phyloP scores from a whole-genome alignment of 2,888 invertebrate species.

The Papilio protenor region DNA sequence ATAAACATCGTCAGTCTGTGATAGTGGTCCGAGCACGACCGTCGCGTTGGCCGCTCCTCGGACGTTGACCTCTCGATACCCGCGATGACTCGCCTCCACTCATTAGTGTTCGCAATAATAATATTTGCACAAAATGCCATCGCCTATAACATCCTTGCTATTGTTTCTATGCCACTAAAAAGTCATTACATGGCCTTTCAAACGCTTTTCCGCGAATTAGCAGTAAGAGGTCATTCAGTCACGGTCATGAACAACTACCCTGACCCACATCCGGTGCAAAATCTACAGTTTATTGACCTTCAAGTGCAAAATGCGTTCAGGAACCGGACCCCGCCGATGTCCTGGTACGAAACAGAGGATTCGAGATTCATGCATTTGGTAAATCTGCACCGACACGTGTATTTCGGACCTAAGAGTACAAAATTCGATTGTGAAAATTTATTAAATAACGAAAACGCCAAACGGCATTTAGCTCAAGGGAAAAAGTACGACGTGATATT shows the following conservation, averaged over 20 bases:
- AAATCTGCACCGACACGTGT: conserved; percentile 57
- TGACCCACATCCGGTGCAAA: conserved; percentile 65
- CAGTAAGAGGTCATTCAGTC: conserved; percentile 84
- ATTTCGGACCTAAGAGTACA: conserved; percentile 46
- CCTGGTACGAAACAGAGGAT: conserved; percentile 52
- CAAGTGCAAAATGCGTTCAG: conserved; percentile 47
- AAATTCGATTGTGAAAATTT: conserved; percentile 60
- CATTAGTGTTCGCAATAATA: conserved; percentile 42
- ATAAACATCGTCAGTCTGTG: conserved; percentile 47
- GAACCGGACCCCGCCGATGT: conserved; percentile 48
- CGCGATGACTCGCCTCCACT: conserved; percentile 44
- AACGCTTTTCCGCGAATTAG: conserved; percentile 83
- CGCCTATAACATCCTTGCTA: conserved; percentile 76
- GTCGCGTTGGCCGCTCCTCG: conserved; percentile 45
- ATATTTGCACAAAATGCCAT: conserved; percentile 53
- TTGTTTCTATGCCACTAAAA: conserved; percentile 84
- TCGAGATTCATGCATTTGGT: conserved; percentile 47
- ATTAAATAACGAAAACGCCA: conserved; percentile 61
- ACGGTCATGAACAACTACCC: conserved; percentile 86
- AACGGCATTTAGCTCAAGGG: conserved; percentile 54
- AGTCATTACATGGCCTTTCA: conserved; percentile 87
- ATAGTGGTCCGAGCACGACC: conserved; percentile 47
- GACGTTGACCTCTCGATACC: conserved; percentile 48
- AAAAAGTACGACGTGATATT: conserved; percentile 75
- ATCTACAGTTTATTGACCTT: conserved; percentile 83